A percentile compares a stretch with the other conserved stretches of the same genome.
phyloP scores from a whole-genome alignment of 1,140 invertebrate species.

The Drosophila dunni region DNA sequence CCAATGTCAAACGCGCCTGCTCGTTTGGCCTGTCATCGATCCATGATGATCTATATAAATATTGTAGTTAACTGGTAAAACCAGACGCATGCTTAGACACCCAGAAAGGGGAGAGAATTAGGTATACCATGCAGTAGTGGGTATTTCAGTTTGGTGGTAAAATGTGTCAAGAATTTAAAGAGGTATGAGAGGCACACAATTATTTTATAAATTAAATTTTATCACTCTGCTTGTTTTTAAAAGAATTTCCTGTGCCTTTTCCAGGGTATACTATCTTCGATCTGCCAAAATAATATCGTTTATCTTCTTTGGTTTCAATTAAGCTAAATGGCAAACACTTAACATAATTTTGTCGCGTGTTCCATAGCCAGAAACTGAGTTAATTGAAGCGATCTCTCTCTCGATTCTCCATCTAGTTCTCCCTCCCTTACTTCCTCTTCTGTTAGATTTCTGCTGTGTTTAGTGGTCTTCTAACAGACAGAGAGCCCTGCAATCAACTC shows the following conservation, averaged over 20 bases:
- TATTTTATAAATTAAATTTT: no score
- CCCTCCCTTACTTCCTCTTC: neutral
- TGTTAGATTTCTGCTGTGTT: conserved; percentile 3
- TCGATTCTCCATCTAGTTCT: neutral
- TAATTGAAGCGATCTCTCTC: conserved; percentile 25
- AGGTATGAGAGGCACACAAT: neutral
- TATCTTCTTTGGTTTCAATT: conserved; percentile 34
- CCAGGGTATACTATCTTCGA: neutral
- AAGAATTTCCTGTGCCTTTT: neutral
- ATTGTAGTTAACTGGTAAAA: conserved; percentile 50
- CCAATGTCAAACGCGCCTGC: conserved; percentile 61
- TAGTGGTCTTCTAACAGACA: conserved; percentile 11
- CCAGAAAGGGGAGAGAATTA: neutral
- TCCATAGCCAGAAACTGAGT: conserved; percentile 26
- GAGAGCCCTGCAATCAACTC: conserved; percentile 25
- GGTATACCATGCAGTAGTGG: neutral
- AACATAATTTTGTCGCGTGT: conserved; percentile 54
- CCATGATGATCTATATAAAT: conserved; percentile 53
- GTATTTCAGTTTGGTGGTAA: neutral
- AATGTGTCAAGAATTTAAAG: neutral
- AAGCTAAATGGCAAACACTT: conserved; percentile 47
- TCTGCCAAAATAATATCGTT: neutral
- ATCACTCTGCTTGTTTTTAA: no score
- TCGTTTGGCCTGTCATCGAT: conserved; percentile 73
- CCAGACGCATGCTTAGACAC: conserved; percentile 43